Percentiles rank a stretch among this genome's conserved stretches.
Evolutionary conservation across 2,888 invertebrate species (phyloP).

Genomic region (Branchipolynoe longqiensis): DNA sequence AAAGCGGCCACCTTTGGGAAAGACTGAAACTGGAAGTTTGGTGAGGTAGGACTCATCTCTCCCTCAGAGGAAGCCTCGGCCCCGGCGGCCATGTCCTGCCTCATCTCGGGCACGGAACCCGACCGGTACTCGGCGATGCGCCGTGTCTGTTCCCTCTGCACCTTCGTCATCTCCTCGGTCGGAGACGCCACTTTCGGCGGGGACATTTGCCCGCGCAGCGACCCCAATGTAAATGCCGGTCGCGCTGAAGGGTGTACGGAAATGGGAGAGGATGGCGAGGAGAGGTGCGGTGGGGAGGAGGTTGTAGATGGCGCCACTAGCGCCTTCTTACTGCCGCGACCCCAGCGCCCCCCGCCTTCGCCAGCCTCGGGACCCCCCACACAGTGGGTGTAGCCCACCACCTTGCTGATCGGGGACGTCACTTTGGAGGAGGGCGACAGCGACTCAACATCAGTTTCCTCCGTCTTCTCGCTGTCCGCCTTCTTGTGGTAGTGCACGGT

Average conservation of each 20-base stretch:
- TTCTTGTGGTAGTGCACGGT: slow-evolving; percentile 60
- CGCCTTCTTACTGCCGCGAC: no score
- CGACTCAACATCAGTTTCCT: slow-evolving; percentile 65
- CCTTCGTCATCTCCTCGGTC: slow-evolving; percentile 59
- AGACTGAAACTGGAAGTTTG: slow-evolving; percentile 55
- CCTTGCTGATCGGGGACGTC: neutral
- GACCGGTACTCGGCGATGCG: slow-evolving; percentile 67
- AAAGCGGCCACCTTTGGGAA: slow-evolving; percentile 60
- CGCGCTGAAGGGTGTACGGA: slow-evolving; percentile 42
- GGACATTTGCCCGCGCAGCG: slow-evolving; percentile 41
- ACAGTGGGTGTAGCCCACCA: no score
- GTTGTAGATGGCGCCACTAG: neutral
- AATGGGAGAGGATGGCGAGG: slow-evolving; percentile 32
- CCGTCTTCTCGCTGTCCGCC: slow-evolving; percentile 57
- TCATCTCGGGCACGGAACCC: slow-evolving; percentile 59
- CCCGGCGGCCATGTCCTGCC: neutral
- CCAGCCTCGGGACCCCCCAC: slow-evolving; percentile 31
- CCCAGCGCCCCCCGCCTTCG: slow-evolving; percentile 5
- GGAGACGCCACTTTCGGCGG: slow-evolving; percentile 54
- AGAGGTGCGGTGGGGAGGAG: slow-evolving; percentile 13
- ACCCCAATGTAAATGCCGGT: slow-evolving; percentile 49
- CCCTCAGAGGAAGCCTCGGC: slow-evolving; percentile 6
- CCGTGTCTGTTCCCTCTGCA: slow-evolving; percentile 64
- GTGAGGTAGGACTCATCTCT: slow-evolving; percentile 39
- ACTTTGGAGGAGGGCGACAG: slow-evolving; percentile 61